Evolutionary conservation across 2,113 vertebrate genomes (phyloP).

Genomic region (Perccottus glenii): DNA sequence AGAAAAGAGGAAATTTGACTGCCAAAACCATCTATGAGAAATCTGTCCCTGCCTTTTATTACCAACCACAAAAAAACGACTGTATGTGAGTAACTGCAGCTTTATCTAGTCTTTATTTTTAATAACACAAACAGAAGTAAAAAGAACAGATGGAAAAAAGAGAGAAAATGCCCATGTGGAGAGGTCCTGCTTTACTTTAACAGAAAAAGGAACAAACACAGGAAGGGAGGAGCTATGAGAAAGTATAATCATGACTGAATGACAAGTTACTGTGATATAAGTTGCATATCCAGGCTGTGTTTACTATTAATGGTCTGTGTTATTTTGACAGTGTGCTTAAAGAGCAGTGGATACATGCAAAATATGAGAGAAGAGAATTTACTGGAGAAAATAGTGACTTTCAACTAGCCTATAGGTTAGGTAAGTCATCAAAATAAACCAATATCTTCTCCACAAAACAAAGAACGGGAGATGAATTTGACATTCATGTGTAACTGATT

Average conservation of each 20-base stretch:
- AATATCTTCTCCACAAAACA: no score
- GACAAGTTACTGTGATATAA: background rate
- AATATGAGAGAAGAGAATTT: constrained; percentile 92
- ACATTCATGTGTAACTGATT: background rate
- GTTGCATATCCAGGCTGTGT: background rate
- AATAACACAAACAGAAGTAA: background rate
- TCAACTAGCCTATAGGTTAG: constrained; percentile 73
- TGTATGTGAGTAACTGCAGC: constrained; percentile 83
- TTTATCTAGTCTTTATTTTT: constrained; percentile 1
- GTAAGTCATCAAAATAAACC: constrained; percentile 67
- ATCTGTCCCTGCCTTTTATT: constrained; percentile 86
- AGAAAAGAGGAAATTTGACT: constrained; percentile 78
- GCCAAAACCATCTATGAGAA: constrained; percentile 87
- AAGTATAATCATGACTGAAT: background rate
- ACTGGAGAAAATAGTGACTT: constrained; percentile 71
- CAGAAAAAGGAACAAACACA: constrained; percentile 32
- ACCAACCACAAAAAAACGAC: constrained; percentile 82
- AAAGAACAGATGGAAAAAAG: constrained; percentile 15
- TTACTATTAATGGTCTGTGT: background rate
- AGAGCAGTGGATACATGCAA: constrained; percentile 93
- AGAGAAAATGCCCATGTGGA: constrained; percentile 23
- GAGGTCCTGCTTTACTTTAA: background rate
- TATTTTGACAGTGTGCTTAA: constrained; percentile 83
- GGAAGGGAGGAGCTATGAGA: background rate
- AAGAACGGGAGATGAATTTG: background rate